Percentiles rank a stretch among this genome's conserved stretches.
Evolutionary conservation across 2,888 invertebrate species (phyloP).

Genomic region (Heliconius charithonia): DNA sequence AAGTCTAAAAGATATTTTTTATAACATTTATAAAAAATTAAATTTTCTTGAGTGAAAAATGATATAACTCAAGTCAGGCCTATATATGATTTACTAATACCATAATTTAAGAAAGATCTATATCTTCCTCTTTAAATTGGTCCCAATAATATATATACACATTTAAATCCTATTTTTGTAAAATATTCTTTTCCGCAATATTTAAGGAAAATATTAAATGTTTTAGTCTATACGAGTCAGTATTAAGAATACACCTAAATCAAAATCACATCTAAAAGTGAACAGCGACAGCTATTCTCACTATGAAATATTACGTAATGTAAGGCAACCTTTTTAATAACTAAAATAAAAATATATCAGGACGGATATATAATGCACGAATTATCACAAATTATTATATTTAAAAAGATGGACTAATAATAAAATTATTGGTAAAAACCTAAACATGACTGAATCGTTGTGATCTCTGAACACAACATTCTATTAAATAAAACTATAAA

Average conservation of each 20-base stretch:
- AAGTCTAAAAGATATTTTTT: neutral
- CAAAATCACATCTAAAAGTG: slow-evolving; percentile 37
- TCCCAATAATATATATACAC: neutral
- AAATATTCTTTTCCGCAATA: neutral
- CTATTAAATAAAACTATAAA: slow-evolving; percentile 37
- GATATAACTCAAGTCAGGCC: too few species aligned
- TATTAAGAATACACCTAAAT: slow-evolving; percentile 31
- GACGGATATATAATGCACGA: slow-evolving; percentile 63
- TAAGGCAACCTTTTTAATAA: slow-evolving; percentile 73
- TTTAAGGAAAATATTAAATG: neutral
- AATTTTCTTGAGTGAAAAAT: too few species aligned
- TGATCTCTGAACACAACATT: slow-evolving; percentile 61
- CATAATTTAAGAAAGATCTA: too few species aligned
- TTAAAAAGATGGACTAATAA: slow-evolving; percentile 49
- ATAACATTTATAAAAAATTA: neutral
- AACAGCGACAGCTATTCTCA: slow-evolving; percentile 20
- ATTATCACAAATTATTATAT: slow-evolving; percentile 67
- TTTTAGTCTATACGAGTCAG: slow-evolving; percentile 23
- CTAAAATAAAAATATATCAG: slow-evolving; percentile 54
- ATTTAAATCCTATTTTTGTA: neutral
- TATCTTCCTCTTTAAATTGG: neutral
- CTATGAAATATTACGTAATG: slow-evolving; percentile 69
- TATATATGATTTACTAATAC: too few species aligned
- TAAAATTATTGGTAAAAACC: slow-evolving; percentile 64
- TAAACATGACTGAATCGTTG: slow-evolving; percentile 72